Evolutionary conservation across 2,797 vertebrate species (phyloP), one percentile per base, ranked within the genome.

Genomic region (Gila robusta): DNA sequence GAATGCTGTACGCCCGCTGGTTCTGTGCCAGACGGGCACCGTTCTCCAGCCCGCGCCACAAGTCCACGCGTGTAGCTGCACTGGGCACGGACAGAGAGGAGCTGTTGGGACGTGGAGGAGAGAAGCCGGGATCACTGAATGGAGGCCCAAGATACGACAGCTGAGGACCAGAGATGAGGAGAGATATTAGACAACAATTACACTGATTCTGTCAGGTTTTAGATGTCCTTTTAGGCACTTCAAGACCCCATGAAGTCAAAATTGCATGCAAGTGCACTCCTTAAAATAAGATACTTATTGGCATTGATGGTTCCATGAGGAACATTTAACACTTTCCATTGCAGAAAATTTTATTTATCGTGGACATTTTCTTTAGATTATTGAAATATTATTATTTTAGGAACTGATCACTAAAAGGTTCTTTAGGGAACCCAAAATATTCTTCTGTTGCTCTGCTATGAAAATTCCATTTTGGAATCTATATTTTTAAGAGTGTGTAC

Each of bases 61-160:
- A 94, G 81, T 98, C 97, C 91, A 98, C 93, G 77, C 97, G 96
- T 67, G 98, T 98, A 2, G 98, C 98, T 28, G 98, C 98, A 7
- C 97, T 98, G 83, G 98, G 98, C 88, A 99, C 95, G 19, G 96
- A 94, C 77, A 96, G 92, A 86, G 98, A 97, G 0, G 96, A 96
- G 0, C 96, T 97, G 0, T 97, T 97, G 89, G 97, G 95, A 28
- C 98, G 95, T 0, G 98, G 98, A 0, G 98, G 98, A 67, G 97
- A 98, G 94, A 99, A 99, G 93, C 98, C 97, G 6, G 98, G 98
- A 81, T 98, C 97, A 19, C 98, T 98, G 95, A 99, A 99, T 1
- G 98, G 98, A 21, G 98, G 97, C 0, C 98, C 98, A 16, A 99
- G 94, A 93, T 99, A 99, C 82, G 97, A 97, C 91, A 99, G 95